Evolutionary conservation across 1,140 invertebrate genomes (phyloP), one percentile per base, ranked within the genome.

Genomic region (Brachionus paranguensis): DNA sequence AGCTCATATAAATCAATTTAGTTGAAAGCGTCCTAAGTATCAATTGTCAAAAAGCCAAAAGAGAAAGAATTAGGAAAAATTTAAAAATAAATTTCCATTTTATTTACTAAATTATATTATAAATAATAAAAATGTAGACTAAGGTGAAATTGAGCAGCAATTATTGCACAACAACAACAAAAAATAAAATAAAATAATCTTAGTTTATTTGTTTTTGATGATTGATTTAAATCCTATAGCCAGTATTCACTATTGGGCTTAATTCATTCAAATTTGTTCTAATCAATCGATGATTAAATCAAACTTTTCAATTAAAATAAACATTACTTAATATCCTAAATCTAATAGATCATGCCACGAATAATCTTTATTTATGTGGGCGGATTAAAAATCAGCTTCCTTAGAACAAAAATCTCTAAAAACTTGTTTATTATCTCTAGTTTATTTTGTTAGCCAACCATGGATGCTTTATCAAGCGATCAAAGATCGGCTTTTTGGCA

Each of bases 361-460:
- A 20, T 10, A 60, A 60, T 60, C 5, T 60, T 20, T 60, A 60
- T 24, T 60, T 60, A 24, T 60, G 33, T 37, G 33, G 33, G 33
- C 7, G 0, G 33, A 60, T 1, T 8, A 68, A 68, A 41, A 68
- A 68, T 68, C 14, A 68, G 29, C 12, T 68, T 68, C 65, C 33
- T 33, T 33, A 37, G 60, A 65, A 65, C 47, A 33, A 6, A 65
- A 27, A 24, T 12, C 8, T 17, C 14, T 1, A 68, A 68, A 29
- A 68, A n/a, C 29, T 68, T 37, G 65, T 68, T 68, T 68, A 33
- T 37, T n/a, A 33, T 68, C 24, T 33, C 33, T 68, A 33, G 12
- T 72, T 72, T 43, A 72, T 72, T 43, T 72, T 43, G 41, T 72
- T 72, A 12, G 68, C 68, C 20, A 79, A 79, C 78, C 78, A 81